Evolutionary conservation across 2,113 vertebrate species (phyloP), one percentile per base, ranked within the genome.

Genomic region (Chlamydotis undulata): DNA sequence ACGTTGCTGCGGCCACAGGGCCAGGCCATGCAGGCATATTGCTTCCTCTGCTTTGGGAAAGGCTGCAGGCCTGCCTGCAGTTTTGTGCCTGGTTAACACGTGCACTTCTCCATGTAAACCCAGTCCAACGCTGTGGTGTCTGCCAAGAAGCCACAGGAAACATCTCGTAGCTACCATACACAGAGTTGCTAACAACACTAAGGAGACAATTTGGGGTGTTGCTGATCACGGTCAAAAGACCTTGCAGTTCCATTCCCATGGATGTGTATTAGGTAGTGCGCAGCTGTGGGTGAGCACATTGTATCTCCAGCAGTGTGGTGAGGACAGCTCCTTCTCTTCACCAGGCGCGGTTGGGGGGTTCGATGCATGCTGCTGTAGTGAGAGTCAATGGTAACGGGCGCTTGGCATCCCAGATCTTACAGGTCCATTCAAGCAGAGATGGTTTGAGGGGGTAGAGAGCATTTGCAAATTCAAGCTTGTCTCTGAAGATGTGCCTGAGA

Each of bases 81-180:
- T 18, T 71, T 24, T 52, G 50, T 52, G n/a, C 64, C 25, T 43
- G 45, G 35, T 33, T 83, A 56, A 86, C 14, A 5, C 0, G 0
- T 19, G 35, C 9, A 7, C 6, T 68, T 69, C 52, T 78, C 21
- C 5, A 1, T 53, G 29, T 19, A 71, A 90, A 59, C 13, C 41
- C 53, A 52, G 28, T 8, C 28, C n/a, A 59, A 14, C 2, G 2
- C 26, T 25, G 50, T 5, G 45, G 41, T 59, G 28, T 83, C 47
- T 89, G 31, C 31, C 33, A 17, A 39, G 64, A 67, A 74, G 50
- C n/a, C 17, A 24, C 24, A 61, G 59, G 41, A 75, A 63, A 19
- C 4, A 8, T 68, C 47, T 81, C n/a, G 3, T 7, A n/a, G 28
- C 56, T 55, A 2, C 31, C 12, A 2, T n/a, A 15, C 0, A 1